A percentile compares a stretch with the other conserved stretches of the same genome.
These are phyloP conservation scores for Threskiornis aethiopicus DNA, from an alignment of 2,797 vertebrate species.

Conservation along the genomic window DNA sequence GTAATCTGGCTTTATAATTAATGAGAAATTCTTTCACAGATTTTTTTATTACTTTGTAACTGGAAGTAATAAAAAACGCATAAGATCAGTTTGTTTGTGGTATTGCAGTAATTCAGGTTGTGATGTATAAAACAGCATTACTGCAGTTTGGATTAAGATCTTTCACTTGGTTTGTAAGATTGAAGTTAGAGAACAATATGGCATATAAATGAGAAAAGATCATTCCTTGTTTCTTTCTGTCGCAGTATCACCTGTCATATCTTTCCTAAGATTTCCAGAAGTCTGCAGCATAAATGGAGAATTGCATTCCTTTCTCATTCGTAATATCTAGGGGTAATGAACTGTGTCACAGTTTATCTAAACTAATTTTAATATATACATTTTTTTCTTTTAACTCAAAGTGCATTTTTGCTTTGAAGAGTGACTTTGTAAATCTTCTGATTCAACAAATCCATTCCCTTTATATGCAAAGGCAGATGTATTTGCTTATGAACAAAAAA, in stretches of 20 bases:
- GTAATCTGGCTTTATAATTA: background rate
- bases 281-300: background rate
- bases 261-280: constrained; percentile 18
- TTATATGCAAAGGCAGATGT: background rate
- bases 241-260: background rate
- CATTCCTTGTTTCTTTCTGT: background rate
- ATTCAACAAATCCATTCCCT: background rate
- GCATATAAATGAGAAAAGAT: constrained; percentile 1
- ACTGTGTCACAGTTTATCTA: background rate
- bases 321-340: background rate
- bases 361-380: background rate
- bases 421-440: background rate
- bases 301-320: background rate
- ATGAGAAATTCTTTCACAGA: background rate
- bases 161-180: background rate
- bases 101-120: background rate
- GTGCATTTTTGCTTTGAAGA: background rate
- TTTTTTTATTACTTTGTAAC: background rate
- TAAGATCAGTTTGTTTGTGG: background rate
- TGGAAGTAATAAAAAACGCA: background rate
- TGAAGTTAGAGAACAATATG: background rate
- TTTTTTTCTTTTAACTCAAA: background rate
- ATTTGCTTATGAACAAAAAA: background rate
- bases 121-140: background rate
- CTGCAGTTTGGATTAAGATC: constrained; percentile 3